Percentiles rank a stretch among this genome's conserved stretches.
Conservation (phyloP, 2,888 invertebrate genomes). For the Timandra comae region DNA sequence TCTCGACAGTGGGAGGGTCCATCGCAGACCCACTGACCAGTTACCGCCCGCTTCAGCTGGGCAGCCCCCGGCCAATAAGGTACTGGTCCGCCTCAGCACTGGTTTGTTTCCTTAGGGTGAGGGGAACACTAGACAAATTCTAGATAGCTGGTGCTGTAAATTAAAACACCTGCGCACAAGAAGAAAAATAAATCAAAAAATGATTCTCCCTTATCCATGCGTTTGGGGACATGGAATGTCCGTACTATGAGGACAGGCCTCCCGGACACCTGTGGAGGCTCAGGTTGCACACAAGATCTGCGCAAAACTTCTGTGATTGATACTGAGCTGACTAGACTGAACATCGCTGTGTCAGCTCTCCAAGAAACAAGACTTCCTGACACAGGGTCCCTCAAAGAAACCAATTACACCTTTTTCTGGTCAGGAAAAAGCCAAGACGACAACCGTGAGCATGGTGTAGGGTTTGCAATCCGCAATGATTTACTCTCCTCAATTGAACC, state of each 20-base stretch:
- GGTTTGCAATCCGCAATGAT: conserved; percentile 12
- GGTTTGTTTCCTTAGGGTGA: conserved; percentile 10
- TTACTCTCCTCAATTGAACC: conserved; percentile 3
- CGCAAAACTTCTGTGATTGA: no score
- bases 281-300: no score
- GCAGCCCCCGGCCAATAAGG: conserved; percentile 16
- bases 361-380: conserved; percentile 16
- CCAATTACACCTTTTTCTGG: conserved; percentile 13
- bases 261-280: no score
- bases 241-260: no score
- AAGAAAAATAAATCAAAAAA: conserved; percentile 1
- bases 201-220: background rate
- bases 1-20: conserved; percentile 18
- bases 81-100: conserved; percentile 11
- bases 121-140: conserved; percentile 6
- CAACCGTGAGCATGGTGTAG: conserved; percentile 11
- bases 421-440: conserved; percentile 1
- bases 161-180: conserved; percentile 1
- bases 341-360: conserved; percentile 10
- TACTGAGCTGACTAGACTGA: conserved; percentile 8
- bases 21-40: conserved; percentile 7
- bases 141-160: conserved; percentile 3
- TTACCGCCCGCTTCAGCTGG: conserved; percentile 14
- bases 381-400: conserved; percentile 10
- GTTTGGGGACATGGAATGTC: conserved; percentile 12